Evolutionary conservation across 2,113 vertebrate species (phyloP), one percentile per base, ranked within the genome.

Genomic region (Pseudopodoces humilis): DNA sequence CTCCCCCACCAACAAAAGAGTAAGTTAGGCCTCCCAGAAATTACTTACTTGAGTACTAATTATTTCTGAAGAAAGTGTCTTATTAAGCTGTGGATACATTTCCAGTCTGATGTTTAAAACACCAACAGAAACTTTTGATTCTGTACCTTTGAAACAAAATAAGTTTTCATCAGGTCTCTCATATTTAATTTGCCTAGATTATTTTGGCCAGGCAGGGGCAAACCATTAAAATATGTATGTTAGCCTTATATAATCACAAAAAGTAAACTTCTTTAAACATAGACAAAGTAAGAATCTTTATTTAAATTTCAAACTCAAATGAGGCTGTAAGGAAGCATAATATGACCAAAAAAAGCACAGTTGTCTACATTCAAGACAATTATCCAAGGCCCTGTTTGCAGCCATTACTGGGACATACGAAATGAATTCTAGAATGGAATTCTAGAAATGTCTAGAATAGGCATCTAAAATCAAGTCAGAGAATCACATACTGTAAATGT

Each of bases 81-180:
- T 98, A 77, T 65, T 97, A 71, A 99, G 98, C 22, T 97, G 98
- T 84, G 99, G 99, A 96, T 98, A 99, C 82, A 99, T 97, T 97
- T 99, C 99, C 96, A 99, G 97, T 86, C 98, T 99, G 95, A 99
- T 95, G 50, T 98, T 99, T 97, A 99, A 97, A 97, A 99, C 97
- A 77, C 99, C 99, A 91, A 98, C 98, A 83, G 99, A 98, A 83
- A 99, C 98, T 97, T 99, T 99, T 93, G 98, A 98, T 97, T 99
- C 99, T 92, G 98, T 98, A 93, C 99, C 99, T 99, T 96, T 39
- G 86, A 97, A 96, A 25, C 30, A 83, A 97, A 97, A 92, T 46
- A 75, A 43, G 81, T 47, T 79, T 86, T 71, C 8, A 77, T 97
- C 53, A 97, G 78, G 91, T 58, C 11, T 72, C 58, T 92, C 44